Base-by-base conservation (phyloP, 1,140 invertebrate genomes). In the Ceratina australensis region DNA sequence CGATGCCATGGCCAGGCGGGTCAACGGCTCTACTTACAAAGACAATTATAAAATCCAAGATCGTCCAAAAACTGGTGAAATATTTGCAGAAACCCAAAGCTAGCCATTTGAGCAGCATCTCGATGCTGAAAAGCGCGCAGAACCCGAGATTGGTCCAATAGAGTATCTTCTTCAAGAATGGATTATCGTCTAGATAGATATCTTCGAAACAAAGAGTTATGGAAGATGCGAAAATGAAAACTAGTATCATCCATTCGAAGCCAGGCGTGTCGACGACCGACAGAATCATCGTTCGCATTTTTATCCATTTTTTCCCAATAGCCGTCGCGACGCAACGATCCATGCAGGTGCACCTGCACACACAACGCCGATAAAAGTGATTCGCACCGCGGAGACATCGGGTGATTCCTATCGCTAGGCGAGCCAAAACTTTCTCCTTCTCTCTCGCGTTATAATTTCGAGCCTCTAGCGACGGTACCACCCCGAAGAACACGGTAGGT, bases 1-100 rank as follows among this genome's bases (percentile, higher is more conserved):
- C 63, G 20, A 78, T 47, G 56, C 33, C 33, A 42, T 12, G 12
- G 50, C 20, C 7, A 0, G 2, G 15, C 7, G 26, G 20, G 28
- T 66, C 15, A 52, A 18, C 26, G 28, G 42, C 72, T 42, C 85
- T 92, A 96, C 97, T 97, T 94, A 99, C 98, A 93, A 97, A 96
- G 89, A 99, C 98, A 90, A 99, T 99, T 89, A 98, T 95, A 93
- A 98, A 99, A 93, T 99, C 98, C 87, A 99, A 93, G 88, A 98
- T 95, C 78, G 97, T 99, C 98, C 98, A 99, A 90, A 98, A 97
- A 92, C 96, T 98, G 24, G 97, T 97, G 91, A 99, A 99, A 91
- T 99, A 99, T 94, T 96, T 96, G 92, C 97, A 97, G 92, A 98
- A 97, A 73, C 98, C 98, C 89, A 98, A 94, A 7, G 98, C 98